Percentiles rank a stretch among this genome's conserved stretches.
phyloP scores from a whole-genome alignment of 2,797 vertebrate species.

The Paratrypauchen microcephalus region DNA sequence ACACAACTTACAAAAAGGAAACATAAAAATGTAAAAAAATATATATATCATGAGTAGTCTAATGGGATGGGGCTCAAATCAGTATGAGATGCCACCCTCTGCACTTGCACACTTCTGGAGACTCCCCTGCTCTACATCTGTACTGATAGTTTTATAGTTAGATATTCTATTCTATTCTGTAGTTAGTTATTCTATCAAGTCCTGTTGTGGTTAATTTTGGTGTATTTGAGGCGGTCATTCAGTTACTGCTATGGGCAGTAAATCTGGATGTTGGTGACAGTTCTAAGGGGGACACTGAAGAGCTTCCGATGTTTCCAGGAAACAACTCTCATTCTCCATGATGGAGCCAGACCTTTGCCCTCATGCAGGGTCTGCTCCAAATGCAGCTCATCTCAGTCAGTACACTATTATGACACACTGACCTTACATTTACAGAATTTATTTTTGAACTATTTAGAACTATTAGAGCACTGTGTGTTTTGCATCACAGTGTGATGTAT shows the following conservation, averaged over 20 bases:
- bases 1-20: not conserved
- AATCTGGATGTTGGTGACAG: slow-evolving; percentile 63
- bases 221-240: not conserved
- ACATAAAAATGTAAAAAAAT: not conserved
- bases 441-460: not conserved
- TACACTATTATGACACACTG: too few species aligned
- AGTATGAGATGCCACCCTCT: too few species aligned
- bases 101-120: too few species aligned
- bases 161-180: too few species aligned
- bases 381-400: slow-evolving; percentile 7
- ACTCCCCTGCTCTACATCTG: too few species aligned
- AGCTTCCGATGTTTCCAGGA: slow-evolving; percentile 71
- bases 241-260: slow-evolving; percentile 44
- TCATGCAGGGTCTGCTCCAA: slow-evolving; percentile 20
- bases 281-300: slow-evolving; percentile 53
- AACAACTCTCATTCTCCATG: slow-evolving; percentile 54
- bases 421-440: not conserved
- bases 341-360: slow-evolving; percentile 42
- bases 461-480: too few species aligned
- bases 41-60: too few species aligned
- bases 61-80: too few species aligned
- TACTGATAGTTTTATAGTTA: not conserved
- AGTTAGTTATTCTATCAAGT: too few species aligned
- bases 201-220: not conserved
- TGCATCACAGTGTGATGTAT: too few species aligned